These are phyloP conservation scores for Scalopus aquaticus DNA, from an alignment of 2,113 vertebrate species.

Conservation along the genomic window DNA sequence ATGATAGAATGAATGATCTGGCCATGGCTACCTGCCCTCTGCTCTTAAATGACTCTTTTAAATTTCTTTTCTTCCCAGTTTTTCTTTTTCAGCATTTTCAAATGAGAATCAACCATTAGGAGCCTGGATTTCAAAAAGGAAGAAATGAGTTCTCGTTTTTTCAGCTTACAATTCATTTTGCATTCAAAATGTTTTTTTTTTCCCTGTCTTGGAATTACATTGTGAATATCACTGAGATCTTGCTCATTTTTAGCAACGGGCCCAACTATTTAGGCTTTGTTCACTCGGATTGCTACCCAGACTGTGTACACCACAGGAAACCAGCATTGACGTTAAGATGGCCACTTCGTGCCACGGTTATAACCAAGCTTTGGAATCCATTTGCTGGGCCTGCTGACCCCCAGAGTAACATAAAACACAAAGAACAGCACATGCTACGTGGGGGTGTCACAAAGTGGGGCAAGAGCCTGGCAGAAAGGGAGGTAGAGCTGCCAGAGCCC, in stretches of 20 bases:
- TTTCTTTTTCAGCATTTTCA: slow-evolving; percentile 47
- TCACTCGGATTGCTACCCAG: not conserved
- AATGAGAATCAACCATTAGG: not conserved
- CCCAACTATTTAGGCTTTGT: slow-evolving; percentile 15
- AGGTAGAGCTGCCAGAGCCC: not conserved
- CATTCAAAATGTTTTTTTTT: not conserved
- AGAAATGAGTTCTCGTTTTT: slow-evolving; percentile 10
- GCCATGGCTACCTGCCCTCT: not conserved
- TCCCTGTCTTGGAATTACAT: not conserved
- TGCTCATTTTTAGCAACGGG: slow-evolving; percentile 29
- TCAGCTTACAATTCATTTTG: slow-evolving; percentile 32
- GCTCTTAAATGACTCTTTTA: not conserved
- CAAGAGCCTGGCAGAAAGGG: not conserved
- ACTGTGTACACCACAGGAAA: not conserved
- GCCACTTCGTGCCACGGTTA: not conserved
- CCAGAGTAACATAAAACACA: not conserved
- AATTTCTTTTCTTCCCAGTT: not conserved
- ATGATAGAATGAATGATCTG: not conserved
- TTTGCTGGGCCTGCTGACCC: not conserved
- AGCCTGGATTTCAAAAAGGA: slow-evolving; percentile 11
- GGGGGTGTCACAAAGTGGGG: too few species aligned
- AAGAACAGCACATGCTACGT: not conserved
- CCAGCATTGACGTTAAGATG: not conserved
- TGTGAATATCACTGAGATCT: slow-evolving; percentile 41
- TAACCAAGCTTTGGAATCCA: not conserved